A percentile compares a stretch with the other conserved stretches of the same genome.
Evolutionary conservation across 2,888 invertebrate genomes (phyloP).

Genomic region (Stramonita haemastoma): DNA sequence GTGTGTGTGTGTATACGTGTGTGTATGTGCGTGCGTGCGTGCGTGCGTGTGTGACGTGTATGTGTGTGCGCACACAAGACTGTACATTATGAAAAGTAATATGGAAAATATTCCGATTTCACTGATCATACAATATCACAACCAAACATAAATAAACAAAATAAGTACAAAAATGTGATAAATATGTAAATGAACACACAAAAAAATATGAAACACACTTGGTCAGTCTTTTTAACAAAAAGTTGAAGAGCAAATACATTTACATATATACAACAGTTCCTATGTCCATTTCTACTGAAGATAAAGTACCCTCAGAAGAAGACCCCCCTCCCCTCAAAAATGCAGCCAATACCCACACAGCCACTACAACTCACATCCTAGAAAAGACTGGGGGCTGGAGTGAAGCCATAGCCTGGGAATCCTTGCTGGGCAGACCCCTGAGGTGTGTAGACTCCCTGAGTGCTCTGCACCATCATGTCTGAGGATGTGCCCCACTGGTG

Average conservation of each 20-base stretch:
- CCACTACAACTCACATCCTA: not conserved
- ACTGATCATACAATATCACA: too few relatives aligned
- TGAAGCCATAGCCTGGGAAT: slow-evolving; percentile 39
- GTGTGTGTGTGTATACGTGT: not conserved
- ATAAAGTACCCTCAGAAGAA: not conserved
- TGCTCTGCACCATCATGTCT: slow-evolving; percentile 27
- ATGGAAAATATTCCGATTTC: too few relatives aligned
- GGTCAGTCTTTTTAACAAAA: too few relatives aligned
- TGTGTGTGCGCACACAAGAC: too few relatives aligned
- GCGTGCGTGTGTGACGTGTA: not conserved
- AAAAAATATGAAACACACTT: too few relatives aligned
- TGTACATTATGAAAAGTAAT: too few relatives aligned
- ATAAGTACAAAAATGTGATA: too few relatives aligned
- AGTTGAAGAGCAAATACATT: too few relatives aligned
- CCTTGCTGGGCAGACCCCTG: slow-evolving; percentile 32
- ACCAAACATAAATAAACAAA: too few relatives aligned
- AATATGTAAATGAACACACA: too few relatives aligned
- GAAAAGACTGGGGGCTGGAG: slow-evolving; percentile 35
- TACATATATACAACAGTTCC: not conserved
- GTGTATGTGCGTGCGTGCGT: slow-evolving; percentile 5
- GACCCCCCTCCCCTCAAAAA: not conserved
- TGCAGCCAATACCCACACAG: not conserved
- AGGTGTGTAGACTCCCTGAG: slow-evolving; percentile 28
- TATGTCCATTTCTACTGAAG: not conserved
- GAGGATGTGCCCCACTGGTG: not conserved